Evolutionary conservation across 2,888 invertebrate genomes (phyloP).

Genomic region (Neria commutata): DNA sequence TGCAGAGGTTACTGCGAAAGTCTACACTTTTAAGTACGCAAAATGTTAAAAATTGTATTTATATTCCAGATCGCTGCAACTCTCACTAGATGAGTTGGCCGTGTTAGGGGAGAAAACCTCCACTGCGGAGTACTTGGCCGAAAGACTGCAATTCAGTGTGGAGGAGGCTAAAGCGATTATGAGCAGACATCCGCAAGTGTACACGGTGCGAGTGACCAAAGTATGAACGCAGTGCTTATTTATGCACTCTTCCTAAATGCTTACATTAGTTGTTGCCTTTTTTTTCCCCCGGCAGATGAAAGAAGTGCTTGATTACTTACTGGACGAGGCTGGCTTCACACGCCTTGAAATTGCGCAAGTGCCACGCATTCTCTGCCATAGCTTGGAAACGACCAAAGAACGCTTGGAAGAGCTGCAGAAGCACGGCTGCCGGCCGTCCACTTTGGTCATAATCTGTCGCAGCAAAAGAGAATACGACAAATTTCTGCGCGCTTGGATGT

Average conservation of each 20-base stretch:
- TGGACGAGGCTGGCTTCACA: conserved; percentile 64
- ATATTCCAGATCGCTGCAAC: conserved; percentile 51
- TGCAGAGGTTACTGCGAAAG: conserved; percentile 63
- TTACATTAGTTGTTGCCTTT: conserved; percentile 7
- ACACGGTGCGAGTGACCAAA: conserved; percentile 66
- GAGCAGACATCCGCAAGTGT: conserved; percentile 64
- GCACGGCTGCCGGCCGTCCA: conserved; percentile 63
- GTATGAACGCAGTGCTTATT: conserved; percentile 44
- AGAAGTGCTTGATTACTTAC: conserved; percentile 66
- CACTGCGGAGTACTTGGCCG: conserved; percentile 65
- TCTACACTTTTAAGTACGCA: background rate
- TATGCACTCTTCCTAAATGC: background rate
- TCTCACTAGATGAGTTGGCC: conserved; percentile 56
- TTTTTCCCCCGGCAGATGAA: conserved; percentile 63
- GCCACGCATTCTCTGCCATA: conserved; percentile 66
- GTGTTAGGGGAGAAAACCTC: conserved; percentile 65
- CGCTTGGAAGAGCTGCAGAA: conserved; percentile 64
- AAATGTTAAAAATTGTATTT: background rate
- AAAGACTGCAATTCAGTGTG: conserved; percentile 63
- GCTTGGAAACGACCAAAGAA: conserved; percentile 65
- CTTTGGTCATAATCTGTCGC: conserved; percentile 66
- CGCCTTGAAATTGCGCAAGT: conserved; percentile 65
- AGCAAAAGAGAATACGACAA: conserved; percentile 66
- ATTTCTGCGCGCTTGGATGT: conserved; percentile 60
- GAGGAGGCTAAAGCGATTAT: conserved; percentile 64